Evolutionary conservation across 1,140 invertebrate genomes (phyloP).

Genomic region (Drosophila eugracilis): DNA sequence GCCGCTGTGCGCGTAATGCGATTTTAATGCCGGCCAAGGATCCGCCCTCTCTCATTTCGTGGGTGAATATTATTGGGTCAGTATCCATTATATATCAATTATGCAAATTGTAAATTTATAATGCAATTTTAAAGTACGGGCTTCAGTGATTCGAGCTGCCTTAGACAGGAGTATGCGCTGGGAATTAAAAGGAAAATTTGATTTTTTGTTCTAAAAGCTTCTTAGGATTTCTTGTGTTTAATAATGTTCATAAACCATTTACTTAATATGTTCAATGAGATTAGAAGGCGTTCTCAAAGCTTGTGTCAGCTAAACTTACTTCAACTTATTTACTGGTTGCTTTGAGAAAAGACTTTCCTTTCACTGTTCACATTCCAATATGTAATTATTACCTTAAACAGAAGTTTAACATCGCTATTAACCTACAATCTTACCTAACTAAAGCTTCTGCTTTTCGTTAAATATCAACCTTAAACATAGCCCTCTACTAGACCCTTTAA

Average conservation of each 20-base stretch:
- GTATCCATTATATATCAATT: constrained; percentile 44
- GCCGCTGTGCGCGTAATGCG: constrained; percentile 46
- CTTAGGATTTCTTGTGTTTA: not conserved
- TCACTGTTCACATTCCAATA: too few relatives aligned
- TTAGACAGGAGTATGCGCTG: not conserved
- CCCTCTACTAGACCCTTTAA: not conserved
- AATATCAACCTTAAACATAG: too few relatives aligned
- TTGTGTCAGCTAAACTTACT: too few relatives aligned
- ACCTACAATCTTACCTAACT: too few relatives aligned
- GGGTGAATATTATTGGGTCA: constrained; percentile 31
- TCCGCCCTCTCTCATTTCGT: not conserved
- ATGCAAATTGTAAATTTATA: constrained; percentile 23
- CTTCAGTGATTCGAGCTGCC: not conserved
- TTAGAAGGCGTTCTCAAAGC: too few relatives aligned
- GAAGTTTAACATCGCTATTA: too few relatives aligned
- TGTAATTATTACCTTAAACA: too few relatives aligned
- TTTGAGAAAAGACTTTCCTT: too few relatives aligned
- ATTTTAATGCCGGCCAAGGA: constrained; percentile 72
- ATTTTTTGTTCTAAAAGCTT: not conserved
- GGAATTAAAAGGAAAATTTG: not conserved
- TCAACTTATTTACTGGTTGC: too few relatives aligned
- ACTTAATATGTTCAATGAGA: not conserved
- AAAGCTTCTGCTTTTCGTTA: too few relatives aligned
- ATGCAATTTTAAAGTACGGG: not conserved
- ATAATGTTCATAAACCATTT: not conserved